Percentiles rank a stretch among this genome's conserved stretches.
These are phyloP conservation scores for Xerus rutilus DNA, from an alignment of 2,797 vertebrate genomes.

Conservation along the genomic window DNA sequence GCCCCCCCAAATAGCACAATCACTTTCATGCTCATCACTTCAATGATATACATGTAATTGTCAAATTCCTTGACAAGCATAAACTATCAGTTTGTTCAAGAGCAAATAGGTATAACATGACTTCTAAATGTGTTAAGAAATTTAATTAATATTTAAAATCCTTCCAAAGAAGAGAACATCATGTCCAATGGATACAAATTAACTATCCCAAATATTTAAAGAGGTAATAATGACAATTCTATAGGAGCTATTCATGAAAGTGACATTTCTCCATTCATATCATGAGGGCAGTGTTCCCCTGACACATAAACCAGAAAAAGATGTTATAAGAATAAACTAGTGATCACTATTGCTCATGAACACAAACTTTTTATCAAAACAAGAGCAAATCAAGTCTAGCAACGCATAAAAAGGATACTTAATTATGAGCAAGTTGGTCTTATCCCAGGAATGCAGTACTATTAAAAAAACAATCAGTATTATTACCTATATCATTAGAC, in stretches of 20 bases:
- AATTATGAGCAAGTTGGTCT: background rate
- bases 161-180: background rate
- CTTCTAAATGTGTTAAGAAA: background rate
- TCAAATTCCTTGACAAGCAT: background rate
- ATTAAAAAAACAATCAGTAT: background rate
- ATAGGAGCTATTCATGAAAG: background rate
- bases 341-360: background rate
- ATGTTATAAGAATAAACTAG: background rate
- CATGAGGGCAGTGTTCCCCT: background rate
- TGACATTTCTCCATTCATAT: background rate
- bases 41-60: background rate
- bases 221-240: background rate
- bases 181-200: background rate
- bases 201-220: background rate
- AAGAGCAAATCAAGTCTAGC: slow-evolving; percentile 2
- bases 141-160: background rate
- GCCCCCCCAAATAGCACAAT: background rate
- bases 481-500: background rate
- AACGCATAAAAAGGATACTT: background rate
- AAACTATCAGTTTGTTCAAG: background rate
- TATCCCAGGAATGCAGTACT: background rate
- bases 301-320: slow-evolving; percentile 16
- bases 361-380: background rate
- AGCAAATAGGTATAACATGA: background rate
- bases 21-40: background rate